A percentile compares a stretch with the other conserved stretches of the same genome.
phyloP scores from a whole-genome alignment of 1,140 invertebrate species.

The Calosoma granatense region DNA sequence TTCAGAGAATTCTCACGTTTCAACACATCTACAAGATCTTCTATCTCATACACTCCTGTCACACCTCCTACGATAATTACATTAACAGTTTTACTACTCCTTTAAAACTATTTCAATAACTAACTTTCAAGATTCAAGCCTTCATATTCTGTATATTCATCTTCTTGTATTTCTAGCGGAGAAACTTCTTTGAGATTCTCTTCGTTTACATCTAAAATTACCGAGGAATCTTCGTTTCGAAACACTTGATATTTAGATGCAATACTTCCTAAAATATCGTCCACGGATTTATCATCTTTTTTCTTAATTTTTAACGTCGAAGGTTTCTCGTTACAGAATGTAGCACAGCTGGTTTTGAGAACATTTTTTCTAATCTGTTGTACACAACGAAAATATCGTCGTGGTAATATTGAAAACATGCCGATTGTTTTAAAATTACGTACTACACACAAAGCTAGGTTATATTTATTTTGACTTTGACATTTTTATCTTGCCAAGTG shows the following conservation, averaged over 20 bases:
- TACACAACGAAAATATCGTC: not conserved
- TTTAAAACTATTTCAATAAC: conserved; percentile 20
- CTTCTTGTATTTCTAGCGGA: conserved; percentile 27
- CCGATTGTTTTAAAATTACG: no score
- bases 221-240: conserved; percentile 47
- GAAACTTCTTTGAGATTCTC: conserved; percentile 39
- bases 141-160: conserved; percentile 40
- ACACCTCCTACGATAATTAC: conserved; percentile 54
- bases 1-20: conserved; percentile 66
- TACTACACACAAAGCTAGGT: no score
- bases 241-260: conserved; percentile 45
- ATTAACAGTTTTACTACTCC: conserved; percentile 12
- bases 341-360: no score
- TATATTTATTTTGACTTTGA: no score
- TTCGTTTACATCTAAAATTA: conserved; percentile 57
- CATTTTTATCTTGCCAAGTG: no score
- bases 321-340: no score
- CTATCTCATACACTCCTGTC: conserved; percentile 74
- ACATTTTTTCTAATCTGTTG: not conserved
- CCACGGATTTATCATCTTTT: not conserved
- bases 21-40: conserved; percentile 71
- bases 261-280: not conserved
- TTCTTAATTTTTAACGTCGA: not conserved
- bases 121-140: conserved; percentile 40
- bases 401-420: not conserved